These are phyloP conservation scores for Rhagonycha fulva DNA, from an alignment of 2,888 invertebrate species.

Conservation along the genomic window DNA sequence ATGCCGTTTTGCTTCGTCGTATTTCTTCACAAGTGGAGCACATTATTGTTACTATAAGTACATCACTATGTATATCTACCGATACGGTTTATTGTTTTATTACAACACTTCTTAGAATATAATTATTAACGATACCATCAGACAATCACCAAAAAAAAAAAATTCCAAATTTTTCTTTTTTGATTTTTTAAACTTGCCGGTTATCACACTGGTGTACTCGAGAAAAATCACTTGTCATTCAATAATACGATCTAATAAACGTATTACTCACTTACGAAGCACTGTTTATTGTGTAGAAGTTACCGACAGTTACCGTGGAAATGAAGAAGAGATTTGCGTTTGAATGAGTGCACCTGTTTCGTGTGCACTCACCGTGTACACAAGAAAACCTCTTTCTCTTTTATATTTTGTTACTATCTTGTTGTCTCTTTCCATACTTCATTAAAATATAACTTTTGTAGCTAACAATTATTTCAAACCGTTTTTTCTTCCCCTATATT, in stretches of 20 bases:
- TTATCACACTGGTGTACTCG: neutral
- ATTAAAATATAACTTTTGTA: neutral
- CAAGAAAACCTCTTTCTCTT: slow-evolving; percentile 38
- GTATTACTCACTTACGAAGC: neutral
- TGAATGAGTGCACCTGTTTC: slow-evolving; percentile 47
- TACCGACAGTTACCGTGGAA: slow-evolving; percentile 43
- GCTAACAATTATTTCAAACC: neutral
- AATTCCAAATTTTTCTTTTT: neutral
- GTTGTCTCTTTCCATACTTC: neutral
- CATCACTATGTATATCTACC: slow-evolving; percentile 12
- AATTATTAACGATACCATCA: neutral
- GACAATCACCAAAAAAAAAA: neutral
- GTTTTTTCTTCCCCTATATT: neutral
- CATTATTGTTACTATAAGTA: slow-evolving; percentile 42
- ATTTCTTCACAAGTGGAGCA: slow-evolving; percentile 50
- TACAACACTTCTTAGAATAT: slow-evolving; percentile 8
- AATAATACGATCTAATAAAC: neutral
- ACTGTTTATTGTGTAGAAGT: slow-evolving; percentile 38
- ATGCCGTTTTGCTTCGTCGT: slow-evolving; percentile 43
- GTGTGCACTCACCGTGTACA: slow-evolving; percentile 46
- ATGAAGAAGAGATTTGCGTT: slow-evolving; percentile 43
- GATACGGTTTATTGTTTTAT: slow-evolving; percentile 29
- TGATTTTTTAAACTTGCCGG: neutral
- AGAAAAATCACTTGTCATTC: neutral
- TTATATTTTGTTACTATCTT: slow-evolving; percentile 12